These are phyloP conservation scores for Alosa sapidissima DNA, from an alignment of 2,797 vertebrate genomes.

Conservation along the genomic window DNA sequence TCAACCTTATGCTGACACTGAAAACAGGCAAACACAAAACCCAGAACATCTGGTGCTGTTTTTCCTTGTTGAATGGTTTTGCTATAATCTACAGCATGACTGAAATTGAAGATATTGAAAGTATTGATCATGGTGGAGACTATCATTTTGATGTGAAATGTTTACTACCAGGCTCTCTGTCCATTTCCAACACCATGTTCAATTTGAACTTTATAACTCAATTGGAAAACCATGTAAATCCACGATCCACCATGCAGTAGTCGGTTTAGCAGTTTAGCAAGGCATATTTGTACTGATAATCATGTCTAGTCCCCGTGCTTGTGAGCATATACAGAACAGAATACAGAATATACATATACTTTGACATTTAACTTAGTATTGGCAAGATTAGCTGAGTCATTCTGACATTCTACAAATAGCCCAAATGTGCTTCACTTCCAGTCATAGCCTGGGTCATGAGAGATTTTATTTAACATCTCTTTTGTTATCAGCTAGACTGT, in stretches of 20 bases:
- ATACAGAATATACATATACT: neutral
- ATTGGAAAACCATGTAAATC: neutral
- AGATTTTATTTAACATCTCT: neutral
- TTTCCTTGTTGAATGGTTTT: neutral
- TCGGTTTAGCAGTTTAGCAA: neutral
- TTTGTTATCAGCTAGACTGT: conserved; percentile 69
- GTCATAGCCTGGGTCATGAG: neutral
- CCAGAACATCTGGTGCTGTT: neutral
- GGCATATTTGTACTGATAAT: neutral
- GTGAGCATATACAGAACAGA: neutral
- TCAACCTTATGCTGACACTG: conserved; percentile 4
- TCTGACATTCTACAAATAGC: neutral
- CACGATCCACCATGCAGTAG: neutral
- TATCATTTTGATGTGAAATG: neutral
- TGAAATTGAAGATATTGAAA: neutral
- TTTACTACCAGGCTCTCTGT: neutral
- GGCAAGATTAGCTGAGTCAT: neutral
- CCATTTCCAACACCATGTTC: neutral
- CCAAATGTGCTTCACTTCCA: neutral
- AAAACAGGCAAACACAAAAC: neutral
- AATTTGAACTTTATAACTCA: neutral
- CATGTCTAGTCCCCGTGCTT: neutral
- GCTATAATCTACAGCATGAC: neutral
- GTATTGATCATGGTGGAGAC: neutral
- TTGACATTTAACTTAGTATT: neutral